A percentile compares a stretch with the other conserved stretches of the same genome.
Evolutionary conservation across 2,797 vertebrate species (phyloP).

Genomic region (Brotula barbata): DNA sequence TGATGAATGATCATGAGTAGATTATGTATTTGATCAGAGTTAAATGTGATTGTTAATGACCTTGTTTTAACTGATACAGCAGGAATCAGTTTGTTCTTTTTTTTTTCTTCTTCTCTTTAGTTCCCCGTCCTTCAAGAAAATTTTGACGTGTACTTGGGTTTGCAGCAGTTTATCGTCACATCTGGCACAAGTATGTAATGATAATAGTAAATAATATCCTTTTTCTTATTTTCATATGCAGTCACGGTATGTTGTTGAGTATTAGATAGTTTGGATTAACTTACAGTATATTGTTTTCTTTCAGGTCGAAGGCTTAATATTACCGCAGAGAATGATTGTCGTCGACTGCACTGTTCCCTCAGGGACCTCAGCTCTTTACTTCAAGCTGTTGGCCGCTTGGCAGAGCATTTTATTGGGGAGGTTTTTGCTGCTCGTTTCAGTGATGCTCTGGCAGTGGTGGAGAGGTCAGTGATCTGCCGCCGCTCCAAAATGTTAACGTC

Average conservation of each 20-base stretch:
- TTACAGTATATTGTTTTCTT: not conserved
- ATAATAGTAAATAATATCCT: conserved; percentile 31
- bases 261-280: no score
- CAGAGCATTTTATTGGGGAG: conserved; percentile 93
- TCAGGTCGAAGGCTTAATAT: conserved; percentile 88
- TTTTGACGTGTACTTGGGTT: conserved; percentile 93
- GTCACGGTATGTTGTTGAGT: no score
- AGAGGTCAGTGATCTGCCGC: conserved; percentile 82
- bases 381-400: conserved; percentile 92
- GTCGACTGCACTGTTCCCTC: conserved; percentile 93
- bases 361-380: conserved; percentile 94
- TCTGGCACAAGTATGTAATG: conserved; percentile 86
- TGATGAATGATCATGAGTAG: no score
- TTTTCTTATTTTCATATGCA: not conserved
- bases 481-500: not conserved
- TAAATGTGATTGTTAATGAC: no score
- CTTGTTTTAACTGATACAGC: no score
- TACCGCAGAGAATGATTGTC: conserved; percentile 93
- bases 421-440: conserved; percentile 90
- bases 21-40: no score
- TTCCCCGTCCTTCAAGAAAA: conserved; percentile 97
- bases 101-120: conserved; percentile 61
- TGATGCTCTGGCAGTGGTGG: conserved; percentile 91
- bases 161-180: conserved; percentile 92
- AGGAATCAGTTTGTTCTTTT: no score